phyloP scores from a whole-genome alignment of 1,140 invertebrate species.

The Aleiodes sp. region DNA sequence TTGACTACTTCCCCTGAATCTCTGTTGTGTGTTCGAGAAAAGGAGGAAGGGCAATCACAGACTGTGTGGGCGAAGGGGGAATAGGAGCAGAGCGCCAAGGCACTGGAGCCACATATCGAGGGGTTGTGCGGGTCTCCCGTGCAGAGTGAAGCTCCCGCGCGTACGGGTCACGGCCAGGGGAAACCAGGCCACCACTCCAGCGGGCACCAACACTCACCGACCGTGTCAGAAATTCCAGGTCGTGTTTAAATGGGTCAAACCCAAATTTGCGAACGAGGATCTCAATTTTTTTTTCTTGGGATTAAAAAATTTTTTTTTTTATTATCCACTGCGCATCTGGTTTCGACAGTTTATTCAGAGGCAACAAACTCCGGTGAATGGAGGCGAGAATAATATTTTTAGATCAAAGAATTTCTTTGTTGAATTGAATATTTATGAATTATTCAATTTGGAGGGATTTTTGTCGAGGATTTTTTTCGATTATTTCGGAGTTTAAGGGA shows the following conservation, averaged over 20 bases:
- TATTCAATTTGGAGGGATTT: no score
- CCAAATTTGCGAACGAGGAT: neutral
- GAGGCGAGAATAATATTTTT: no score
- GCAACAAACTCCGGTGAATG: no score
- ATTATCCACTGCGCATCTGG: no score
- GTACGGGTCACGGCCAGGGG: slow-evolving; percentile 33
- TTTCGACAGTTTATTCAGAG: no score
- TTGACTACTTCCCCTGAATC: neutral
- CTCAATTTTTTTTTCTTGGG: no score
- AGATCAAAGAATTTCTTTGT: no score
- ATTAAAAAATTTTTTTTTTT: no score
- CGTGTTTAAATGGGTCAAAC: slow-evolving; percentile 23
- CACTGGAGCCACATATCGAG: no score
- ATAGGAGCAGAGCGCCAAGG: neutral
- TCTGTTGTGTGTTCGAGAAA: neutral
- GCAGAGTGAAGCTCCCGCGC: neutral
- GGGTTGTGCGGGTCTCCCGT: slow-evolving; percentile 24
- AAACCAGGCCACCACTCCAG: slow-evolving; percentile 29
- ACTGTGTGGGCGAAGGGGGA: neutral
- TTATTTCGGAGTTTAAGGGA: no score
- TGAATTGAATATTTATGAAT: no score
- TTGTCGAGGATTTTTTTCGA: no score
- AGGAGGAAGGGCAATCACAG: neutral
- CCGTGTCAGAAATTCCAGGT: slow-evolving; percentile 28
- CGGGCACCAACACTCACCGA: slow-evolving; percentile 10